phyloP scores from a whole-genome alignment of 2,113 vertebrate species.

The Melanostigma gelatinosum region DNA sequence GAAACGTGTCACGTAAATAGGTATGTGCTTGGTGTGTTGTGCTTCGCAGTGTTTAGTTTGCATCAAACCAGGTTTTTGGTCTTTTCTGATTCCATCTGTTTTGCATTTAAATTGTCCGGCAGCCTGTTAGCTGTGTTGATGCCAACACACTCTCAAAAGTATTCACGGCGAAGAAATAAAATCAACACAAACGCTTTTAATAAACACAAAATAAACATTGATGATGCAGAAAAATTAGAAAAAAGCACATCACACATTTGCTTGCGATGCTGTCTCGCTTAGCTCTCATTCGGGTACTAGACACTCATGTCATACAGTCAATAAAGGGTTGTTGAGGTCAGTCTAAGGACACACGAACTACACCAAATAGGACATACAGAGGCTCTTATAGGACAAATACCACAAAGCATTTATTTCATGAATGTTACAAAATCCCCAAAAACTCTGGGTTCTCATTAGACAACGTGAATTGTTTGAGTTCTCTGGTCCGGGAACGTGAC shows the following conservation, averaged over 20 bases:
- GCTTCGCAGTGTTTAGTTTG: neutral
- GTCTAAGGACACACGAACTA: neutral
- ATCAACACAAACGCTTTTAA: conserved; percentile 52
- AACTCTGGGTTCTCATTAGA: neutral
- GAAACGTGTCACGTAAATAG: neutral
- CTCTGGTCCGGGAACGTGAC: neutral
- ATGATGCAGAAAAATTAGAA: conserved; percentile 18
- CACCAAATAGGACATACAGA: conserved; percentile 18
- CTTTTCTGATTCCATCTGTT: conserved; percentile 24
- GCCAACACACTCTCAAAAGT: conserved; percentile 1
- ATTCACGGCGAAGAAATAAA: conserved; percentile 21
- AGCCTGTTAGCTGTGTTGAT: neutral
- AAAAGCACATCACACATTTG: conserved; percentile 8
- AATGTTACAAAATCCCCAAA: conserved; percentile 18
- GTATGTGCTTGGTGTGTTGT: neutral
- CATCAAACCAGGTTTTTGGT: neutral
- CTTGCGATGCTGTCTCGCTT: neutral
- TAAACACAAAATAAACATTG: conserved; percentile 19
- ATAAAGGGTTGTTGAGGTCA: conserved; percentile 8
- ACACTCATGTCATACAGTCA: conserved; percentile 18
- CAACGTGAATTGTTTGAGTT: neutral
- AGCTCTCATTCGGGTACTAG: neutral
- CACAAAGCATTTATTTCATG: conserved; percentile 19
- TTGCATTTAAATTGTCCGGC: conserved; percentile 13
- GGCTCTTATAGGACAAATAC: conserved; percentile 3